phyloP scores from a whole-genome alignment of 1,140 invertebrate species.

The Drosophila miranda region DNA sequence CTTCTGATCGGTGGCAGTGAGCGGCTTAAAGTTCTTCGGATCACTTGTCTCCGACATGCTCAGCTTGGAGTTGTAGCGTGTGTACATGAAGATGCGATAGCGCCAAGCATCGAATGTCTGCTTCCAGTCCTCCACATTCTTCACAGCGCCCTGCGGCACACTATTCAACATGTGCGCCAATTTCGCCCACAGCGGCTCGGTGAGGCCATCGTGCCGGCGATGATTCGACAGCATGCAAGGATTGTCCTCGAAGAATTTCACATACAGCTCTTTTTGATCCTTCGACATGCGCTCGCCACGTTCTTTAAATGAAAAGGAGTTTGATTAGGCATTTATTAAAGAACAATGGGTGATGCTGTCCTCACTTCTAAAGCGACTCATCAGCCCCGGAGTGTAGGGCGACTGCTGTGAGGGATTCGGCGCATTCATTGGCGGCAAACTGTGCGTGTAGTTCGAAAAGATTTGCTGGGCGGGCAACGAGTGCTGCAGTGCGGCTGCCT shows the following conservation, averaged over 20 bases:
- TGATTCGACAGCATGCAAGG: conserved; percentile 78
- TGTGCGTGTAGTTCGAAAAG: conserved; percentile 64
- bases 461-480: conserved; percentile 57
- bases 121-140: conserved; percentile 80
- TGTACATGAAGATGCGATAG: conserved; percentile 80
- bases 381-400: conserved; percentile 65
- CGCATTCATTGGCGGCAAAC: conserved; percentile 59
- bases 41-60: conserved; percentile 75
- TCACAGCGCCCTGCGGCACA: conserved; percentile 75
- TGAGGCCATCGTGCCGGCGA: conserved; percentile 70
- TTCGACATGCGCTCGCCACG: conserved; percentile 79
- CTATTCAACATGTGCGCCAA: conserved; percentile 70
- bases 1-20: conserved; percentile 76
- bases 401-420: conserved; percentile 59
- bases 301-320: conserved; percentile 44
- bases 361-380: conserved; percentile 79
- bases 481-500: conserved; percentile 54
- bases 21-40: conserved; percentile 75
- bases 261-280: conserved; percentile 77
- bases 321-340: background rate
- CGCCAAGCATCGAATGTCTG: conserved; percentile 79
- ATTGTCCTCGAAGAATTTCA: conserved; percentile 79
- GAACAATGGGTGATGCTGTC: background rate
- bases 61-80: conserved; percentile 76
- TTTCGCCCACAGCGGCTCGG: conserved; percentile 74